Evolutionary conservation across 2,888 invertebrate species (phyloP).

Genomic region (Aethes cnicana): DNA sequence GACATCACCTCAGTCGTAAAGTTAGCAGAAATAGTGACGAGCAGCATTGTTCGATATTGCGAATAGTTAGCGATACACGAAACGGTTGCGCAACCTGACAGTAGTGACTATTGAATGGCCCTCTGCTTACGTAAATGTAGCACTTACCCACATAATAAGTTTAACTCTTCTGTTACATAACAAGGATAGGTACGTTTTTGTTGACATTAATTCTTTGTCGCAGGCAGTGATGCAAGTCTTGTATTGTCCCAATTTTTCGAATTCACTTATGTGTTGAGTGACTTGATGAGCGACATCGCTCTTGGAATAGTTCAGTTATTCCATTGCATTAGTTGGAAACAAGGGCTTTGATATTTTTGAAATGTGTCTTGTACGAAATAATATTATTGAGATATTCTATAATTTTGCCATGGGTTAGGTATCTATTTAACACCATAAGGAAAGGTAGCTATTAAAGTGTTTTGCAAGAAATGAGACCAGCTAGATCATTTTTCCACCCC

Average conservation of each 20-base stretch:
- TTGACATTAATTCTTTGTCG: conserved; percentile 28
- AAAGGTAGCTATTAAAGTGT: too few relatives aligned
- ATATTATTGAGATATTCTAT: too few relatives aligned
- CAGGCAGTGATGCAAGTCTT: conserved; percentile 16
- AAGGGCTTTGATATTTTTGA: too few relatives aligned
- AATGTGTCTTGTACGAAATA: too few relatives aligned
- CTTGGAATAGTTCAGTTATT: too few relatives aligned
- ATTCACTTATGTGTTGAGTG: conserved; percentile 1
- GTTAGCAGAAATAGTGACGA: conserved; percentile 18
- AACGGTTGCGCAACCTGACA: conserved; percentile 67
- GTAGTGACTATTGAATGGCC: conserved; percentile 69
- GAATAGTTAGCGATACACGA: conserved; percentile 50
- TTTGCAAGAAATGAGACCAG: too few relatives aligned
- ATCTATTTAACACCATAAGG: too few relatives aligned
- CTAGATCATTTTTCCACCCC: too few relatives aligned
- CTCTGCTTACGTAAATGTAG: conserved; percentile 73
- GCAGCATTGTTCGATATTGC: conserved; percentile 33
- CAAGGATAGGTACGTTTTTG: conserved; percentile 28
- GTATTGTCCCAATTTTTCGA: conserved; percentile 18
- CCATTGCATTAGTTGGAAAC: too few relatives aligned
- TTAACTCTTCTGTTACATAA: conserved; percentile 37
- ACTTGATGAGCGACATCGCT: not conserved
- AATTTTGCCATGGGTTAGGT: too few relatives aligned
- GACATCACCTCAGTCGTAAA: conserved; percentile 41
- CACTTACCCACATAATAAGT: conserved; percentile 64